Base-by-base conservation (phyloP, 1,140 invertebrate genomes). In the Drosophila ambigua region DNA sequence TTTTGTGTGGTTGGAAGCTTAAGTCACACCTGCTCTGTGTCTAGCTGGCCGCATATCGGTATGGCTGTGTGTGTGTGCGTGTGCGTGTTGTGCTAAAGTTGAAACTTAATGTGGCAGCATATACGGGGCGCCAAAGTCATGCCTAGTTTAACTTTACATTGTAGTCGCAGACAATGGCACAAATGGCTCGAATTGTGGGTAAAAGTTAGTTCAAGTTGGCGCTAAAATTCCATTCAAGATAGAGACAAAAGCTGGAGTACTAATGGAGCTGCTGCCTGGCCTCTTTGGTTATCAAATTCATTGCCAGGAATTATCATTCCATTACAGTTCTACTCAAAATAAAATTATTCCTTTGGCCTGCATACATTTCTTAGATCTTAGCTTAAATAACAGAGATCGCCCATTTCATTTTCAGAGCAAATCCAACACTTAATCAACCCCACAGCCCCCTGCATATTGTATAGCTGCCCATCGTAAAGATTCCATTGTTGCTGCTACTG, bases 51-150 rank as follows among this genome's bases (percentile, higher is more conserved):
- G 20, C 2, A 20, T 7, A 7, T 28, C 5, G 1, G 26, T 28
- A 28, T 28, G 26, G 5, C 5, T 7, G 26, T 28, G 5, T 7
- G 26, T 28, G 50, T 2, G 62, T 24, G 46, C 20, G 50, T 2
- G 62, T 24, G 46, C 20, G 49, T 69, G 35, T 44, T 64, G 50
- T 49, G 76, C 53, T 60, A 48, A 79, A 79, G 76, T 75, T 79
- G 41, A 54, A 74, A 74, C 77, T 74, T 79, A 74, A 79, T 79
- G 72, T 57, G 63, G 63, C 49, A 78, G 71, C 52, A 68, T 79
- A 76, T 67, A 53, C 39, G 49, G 53, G 24, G 20, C 54, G 44
- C 44, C 45, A 59, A 59, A 75, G 35, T 75, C 63, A 75, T 75
- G 54, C 49, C 41, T 65, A 57, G 60, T 51, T 65, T 8, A 55